These are phyloP conservation scores for Lordiphosa collinella DNA, from an alignment of 1,140 invertebrate genomes.

Conservation along the genomic window DNA sequence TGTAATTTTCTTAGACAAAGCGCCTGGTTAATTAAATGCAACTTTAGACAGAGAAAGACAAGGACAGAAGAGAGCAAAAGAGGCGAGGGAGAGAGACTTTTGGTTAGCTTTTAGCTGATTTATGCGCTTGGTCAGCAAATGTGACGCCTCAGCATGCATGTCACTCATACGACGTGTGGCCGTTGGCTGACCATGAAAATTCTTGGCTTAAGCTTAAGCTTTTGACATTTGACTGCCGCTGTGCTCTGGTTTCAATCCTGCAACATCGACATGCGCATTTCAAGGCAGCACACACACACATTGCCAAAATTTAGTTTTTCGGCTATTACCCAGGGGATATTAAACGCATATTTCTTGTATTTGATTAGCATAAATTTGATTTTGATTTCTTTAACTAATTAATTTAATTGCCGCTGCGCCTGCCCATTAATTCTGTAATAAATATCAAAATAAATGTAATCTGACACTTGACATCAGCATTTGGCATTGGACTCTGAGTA, in stretches of 20 bases:
- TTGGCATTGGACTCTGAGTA: constrained; percentile 47
- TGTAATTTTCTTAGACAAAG: constrained; percentile 41
- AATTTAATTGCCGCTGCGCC: constrained; percentile 67
- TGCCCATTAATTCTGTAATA: constrained; percentile 66
- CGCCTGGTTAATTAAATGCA: constrained; percentile 54
- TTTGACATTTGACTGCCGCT: constrained; percentile 67
- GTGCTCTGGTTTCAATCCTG: constrained; percentile 67
- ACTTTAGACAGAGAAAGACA: constrained; percentile 5
- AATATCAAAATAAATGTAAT: constrained; percentile 74
- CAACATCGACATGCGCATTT: constrained; percentile 58
- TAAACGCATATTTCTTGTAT: constrained; percentile 4
- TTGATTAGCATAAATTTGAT: constrained; percentile 41
- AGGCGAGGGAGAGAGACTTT: neutral
- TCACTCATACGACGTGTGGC: constrained; percentile 71
- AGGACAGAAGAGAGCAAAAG: constrained; percentile 10
- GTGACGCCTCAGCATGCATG: constrained; percentile 74
- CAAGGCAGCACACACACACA: neutral
- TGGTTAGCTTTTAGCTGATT: constrained; percentile 48
- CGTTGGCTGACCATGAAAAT: constrained; percentile 60
- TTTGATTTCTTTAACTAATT: constrained; percentile 59
- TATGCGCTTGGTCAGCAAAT: constrained; percentile 64
- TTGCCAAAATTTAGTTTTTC: constrained; percentile 15
- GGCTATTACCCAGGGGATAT: constrained; percentile 22
- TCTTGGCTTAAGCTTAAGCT: constrained; percentile 48
- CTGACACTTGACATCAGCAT: constrained; percentile 72